Conservation (phyloP, 2,113 vertebrate genomes). For the Gopherus evgoodei region DNA sequence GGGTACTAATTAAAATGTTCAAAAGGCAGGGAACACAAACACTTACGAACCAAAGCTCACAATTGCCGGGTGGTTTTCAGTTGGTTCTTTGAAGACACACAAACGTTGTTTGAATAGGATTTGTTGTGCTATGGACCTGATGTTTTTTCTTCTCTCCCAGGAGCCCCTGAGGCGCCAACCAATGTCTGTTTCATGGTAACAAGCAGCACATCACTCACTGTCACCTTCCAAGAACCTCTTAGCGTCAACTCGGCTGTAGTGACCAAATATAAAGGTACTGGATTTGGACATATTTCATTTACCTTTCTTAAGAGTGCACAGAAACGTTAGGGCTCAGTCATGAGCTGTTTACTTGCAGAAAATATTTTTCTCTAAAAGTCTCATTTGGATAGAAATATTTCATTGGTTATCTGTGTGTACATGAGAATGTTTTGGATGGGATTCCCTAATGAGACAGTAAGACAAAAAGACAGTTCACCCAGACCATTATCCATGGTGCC, state of each 20-base stretch:
- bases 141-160: conserved; percentile 84
- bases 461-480: not conserved
- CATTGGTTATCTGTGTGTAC: not conserved
- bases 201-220: conserved; percentile 90
- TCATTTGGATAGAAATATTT: conserved; percentile 13
- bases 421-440: not conserved
- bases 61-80: conserved; percentile 67
- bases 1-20: conserved; percentile 73
- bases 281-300: conserved; percentile 35
- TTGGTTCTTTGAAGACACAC: conserved; percentile 70
- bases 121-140: conserved; percentile 79
- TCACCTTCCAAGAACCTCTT: conserved; percentile 96
- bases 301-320: not conserved
- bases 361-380: not conserved
- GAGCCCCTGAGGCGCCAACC: conserved; percentile 90
- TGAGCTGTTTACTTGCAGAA: not conserved
- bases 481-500: conserved; percentile 53
- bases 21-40: conserved; percentile 73
- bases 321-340: not conserved
- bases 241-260: conserved; percentile 92
- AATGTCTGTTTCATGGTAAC: conserved; percentile 91
- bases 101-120: conserved; percentile 77
- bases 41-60: conserved; percentile 70
- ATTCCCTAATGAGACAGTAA: not conserved
- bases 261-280: conserved; percentile 95